Percentiles rank a stretch among this genome's conserved stretches.
phyloP scores from a whole-genome alignment of 2,888 invertebrate genomes.

The Eupsilia transversa region DNA sequence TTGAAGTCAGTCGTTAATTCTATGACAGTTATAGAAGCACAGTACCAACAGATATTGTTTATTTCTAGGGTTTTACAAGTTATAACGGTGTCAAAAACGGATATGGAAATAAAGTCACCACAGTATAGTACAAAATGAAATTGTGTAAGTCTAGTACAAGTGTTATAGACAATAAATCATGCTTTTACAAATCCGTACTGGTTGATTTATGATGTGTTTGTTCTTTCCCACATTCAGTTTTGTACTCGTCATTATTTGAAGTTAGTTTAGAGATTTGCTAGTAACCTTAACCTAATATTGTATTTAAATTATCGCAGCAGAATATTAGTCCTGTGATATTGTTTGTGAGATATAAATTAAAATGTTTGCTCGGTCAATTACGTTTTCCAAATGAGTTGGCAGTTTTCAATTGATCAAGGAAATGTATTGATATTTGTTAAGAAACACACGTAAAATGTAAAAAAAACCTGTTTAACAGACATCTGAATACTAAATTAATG shows the following conservation, averaged over 20 bases:
- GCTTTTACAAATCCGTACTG: conserved; percentile 73
- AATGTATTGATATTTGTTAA: conserved; percentile 32
- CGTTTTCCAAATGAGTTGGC: neutral
- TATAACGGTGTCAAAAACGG: conserved; percentile 90
- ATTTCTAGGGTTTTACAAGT: conserved; percentile 90
- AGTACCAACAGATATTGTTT: conserved; percentile 71
- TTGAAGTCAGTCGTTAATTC: neutral
- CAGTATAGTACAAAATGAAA: conserved; percentile 86
- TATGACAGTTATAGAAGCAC: conserved; percentile 1
- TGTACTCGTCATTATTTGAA: conserved; percentile 60
- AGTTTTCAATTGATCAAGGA: conserved; percentile 37
- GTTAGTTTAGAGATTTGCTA: conserved; percentile 56
- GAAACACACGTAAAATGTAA: conserved; percentile 42
- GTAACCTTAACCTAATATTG: conserved; percentile 20
- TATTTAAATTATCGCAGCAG: conserved; percentile 17
- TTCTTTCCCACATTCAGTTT: conserved; percentile 63
- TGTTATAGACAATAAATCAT: conserved; percentile 73
- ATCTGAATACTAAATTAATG: neutral
- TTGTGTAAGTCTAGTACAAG: conserved; percentile 83
- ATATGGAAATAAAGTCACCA: conserved; percentile 87
- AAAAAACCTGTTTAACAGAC: neutral
- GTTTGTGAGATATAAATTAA: conserved; percentile 5
- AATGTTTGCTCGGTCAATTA: conserved; percentile 39
- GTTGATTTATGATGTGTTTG: conserved; percentile 72
- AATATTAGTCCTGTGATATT: conserved; percentile 27